phyloP scores from a whole-genome alignment of 2,797 vertebrate genomes.

The Semaprochilodus insignis region DNA sequence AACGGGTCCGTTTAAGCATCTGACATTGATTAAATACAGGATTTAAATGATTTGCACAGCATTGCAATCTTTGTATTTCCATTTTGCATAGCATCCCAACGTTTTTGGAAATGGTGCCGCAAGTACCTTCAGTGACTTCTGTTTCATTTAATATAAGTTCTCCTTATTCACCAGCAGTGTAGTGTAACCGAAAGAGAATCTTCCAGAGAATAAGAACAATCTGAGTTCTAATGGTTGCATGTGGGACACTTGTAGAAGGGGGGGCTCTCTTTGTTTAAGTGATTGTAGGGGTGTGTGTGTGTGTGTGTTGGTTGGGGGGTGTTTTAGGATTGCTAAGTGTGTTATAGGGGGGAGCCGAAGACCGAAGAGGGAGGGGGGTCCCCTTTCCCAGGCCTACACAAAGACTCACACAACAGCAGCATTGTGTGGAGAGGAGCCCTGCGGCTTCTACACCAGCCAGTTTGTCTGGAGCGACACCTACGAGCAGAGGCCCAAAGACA shows the following conservation, averaged over 20 bases:
- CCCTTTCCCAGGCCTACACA: constrained; percentile 59
- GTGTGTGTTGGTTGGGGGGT: constrained; percentile 11
- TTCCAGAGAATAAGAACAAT: not conserved
- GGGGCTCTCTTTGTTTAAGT: constrained; percentile 11
- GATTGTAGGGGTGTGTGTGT: constrained; percentile 15
- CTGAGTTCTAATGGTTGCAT: constrained; percentile 5
- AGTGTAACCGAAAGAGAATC: not conserved
- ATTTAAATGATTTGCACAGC: too few species aligned
- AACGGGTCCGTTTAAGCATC: too few species aligned
- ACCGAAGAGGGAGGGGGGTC: constrained; percentile 29
- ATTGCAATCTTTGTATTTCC: too few species aligned
- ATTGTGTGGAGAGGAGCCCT: constrained; percentile 45
- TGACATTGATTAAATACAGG: too few species aligned
- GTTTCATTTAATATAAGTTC: constrained; percentile 48
- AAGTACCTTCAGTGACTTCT: too few species aligned
- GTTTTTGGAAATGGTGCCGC: too few species aligned
- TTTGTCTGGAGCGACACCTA: constrained; percentile 44
- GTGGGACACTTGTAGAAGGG: not conserved
- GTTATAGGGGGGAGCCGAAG: constrained; percentile 29
- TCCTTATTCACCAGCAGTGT: constrained; percentile 52
- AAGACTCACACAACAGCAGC: constrained; percentile 57
- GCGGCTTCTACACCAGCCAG: constrained; percentile 28
- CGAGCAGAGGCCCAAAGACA: constrained; percentile 6
- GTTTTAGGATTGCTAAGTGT: constrained; percentile 22
- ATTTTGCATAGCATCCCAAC: too few species aligned